phyloP scores from a whole-genome alignment of 2,113 vertebrate genomes.

The Phalacrocorax aristotelis region DNA sequence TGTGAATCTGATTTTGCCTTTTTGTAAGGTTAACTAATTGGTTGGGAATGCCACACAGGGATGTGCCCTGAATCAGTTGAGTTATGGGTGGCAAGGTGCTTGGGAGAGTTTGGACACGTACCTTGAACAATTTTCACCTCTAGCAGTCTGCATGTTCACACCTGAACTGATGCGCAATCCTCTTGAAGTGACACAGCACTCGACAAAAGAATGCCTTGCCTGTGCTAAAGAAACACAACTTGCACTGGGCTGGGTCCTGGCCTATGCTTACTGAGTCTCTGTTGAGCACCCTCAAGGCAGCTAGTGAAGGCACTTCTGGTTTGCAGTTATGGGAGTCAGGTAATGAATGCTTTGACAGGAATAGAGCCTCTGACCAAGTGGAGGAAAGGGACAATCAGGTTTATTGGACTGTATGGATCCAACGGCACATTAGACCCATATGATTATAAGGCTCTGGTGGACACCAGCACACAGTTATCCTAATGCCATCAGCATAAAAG shows the following conservation, averaged over 20 bases:
- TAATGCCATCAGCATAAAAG: background rate
- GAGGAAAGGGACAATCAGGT: background rate
- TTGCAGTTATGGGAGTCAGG: background rate
- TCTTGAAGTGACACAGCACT: background rate
- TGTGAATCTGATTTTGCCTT: background rate
- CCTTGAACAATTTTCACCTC: background rate
- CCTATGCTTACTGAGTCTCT: background rate
- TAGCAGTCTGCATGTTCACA: background rate
- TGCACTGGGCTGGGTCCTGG: background rate
- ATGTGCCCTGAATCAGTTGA: background rate
- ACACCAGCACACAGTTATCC: background rate
- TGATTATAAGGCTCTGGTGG: background rate
- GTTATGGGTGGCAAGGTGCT: background rate
- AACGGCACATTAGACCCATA: background rate
- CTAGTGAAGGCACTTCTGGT: background rate
- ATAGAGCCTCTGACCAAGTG: background rate
- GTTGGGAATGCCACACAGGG: background rate
- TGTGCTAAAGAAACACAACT: background rate
- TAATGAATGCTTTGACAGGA: background rate
- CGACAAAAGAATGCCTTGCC: background rate
- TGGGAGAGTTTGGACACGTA: background rate
- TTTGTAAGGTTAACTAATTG: background rate
- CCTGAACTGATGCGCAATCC: fast-evolving
- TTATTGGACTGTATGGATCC: background rate
- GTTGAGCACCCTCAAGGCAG: background rate